Base-by-base conservation (phyloP, 2,888 invertebrate genomes). In the Drosophila sordidapex region DNA sequence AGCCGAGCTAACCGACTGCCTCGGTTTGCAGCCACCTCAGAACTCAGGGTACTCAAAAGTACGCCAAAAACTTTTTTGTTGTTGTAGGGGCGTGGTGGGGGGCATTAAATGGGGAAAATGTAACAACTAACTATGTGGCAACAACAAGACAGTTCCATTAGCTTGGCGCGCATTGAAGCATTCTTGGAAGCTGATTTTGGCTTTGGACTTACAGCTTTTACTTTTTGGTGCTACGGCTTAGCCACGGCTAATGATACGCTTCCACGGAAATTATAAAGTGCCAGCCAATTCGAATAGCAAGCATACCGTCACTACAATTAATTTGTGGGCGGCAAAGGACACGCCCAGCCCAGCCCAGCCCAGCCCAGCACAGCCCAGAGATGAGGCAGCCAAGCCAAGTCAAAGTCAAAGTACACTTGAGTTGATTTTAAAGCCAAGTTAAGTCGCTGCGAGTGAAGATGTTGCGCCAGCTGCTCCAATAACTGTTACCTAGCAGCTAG, bases 361-460 rank as follows among this genome's bases (percentile, higher is more conserved):
- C n/a, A 51, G 18, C 18, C 13, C 13, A 40, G 10, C 10, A 0
- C 13, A 40, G 40, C 40, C 4, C 53, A 36, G 25, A 10, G n/a
- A 40, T 11, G 40, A 21, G 15, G 21, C 53, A 11, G 40, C 38
- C 36, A 38, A 38, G 43, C 11, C 43, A 21, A 43, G 43, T 43
- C 43, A 21, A 21, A 38, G 25, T 25, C 62, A 52, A 46, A 60
- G 56, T 40, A 70, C 73, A 72, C 76, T 86, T 61, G 49, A 86
- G 82, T 82, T 86, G 84, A 82, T 63, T 83, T 87, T 83, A 85
- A 83, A 86, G 79, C 87, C 85, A 81, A 81, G 79, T 74, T 86
- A 87, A 76, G 85, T 60, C 73, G 79, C 66, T 56, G 76, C 56
- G 56, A 70, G 59, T 73, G 70, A 72, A 64, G 81, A 68, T 73